Base-by-base conservation (phyloP, 2,888 invertebrate species). In the Folsomia candida region DNA sequence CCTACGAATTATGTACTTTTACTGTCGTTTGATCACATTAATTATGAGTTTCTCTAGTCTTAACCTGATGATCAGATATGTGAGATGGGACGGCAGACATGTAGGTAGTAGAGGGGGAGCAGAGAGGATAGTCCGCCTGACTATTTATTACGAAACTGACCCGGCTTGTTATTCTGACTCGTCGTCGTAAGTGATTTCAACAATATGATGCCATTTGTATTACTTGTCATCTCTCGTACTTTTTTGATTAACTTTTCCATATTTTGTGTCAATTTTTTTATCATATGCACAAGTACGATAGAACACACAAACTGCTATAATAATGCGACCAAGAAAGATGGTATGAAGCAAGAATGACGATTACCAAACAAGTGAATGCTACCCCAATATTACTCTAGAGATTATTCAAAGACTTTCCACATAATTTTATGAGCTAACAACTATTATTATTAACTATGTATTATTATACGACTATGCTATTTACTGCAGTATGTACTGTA, bases 161-260 rank as follows among this genome's bases (percentile, higher is more conserved):
- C 47, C 9, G 9, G 9, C 47, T 9, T 54, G 54, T 54, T 14
- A 20, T 54, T 54, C 18, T n/a, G 54, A 54, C 20, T 22, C n/a
- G n/a, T 54, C 54, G n/a, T 54, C 11, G n/a, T 37, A 14, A 37
- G 4, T 37, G 6, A 14, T 14, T 37, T 37, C 37, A 37, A 37
- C 37, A 37, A 37, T 37, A 27, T 27, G 65, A 65, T 65, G 65
- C 65, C 65, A 65, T 65, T 65, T 65, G 28, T 54, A 64, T 64
- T 27, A 64, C 65, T 65, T 65, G 65, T 65, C 65, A 65, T 24
- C 27, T 65, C 25, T 61, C 28, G n/a, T 61, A 61, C 29, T 28
- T 28, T 61, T 27, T 61, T 61, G 27, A n/a, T 61, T 29, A 61
- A 61, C 29, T 54, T 54, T 20, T 14, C 22, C 4, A n/a, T n/a